Conservation (phyloP, 1,140 invertebrate genomes). For the Triops longicaudatus region DNA sequence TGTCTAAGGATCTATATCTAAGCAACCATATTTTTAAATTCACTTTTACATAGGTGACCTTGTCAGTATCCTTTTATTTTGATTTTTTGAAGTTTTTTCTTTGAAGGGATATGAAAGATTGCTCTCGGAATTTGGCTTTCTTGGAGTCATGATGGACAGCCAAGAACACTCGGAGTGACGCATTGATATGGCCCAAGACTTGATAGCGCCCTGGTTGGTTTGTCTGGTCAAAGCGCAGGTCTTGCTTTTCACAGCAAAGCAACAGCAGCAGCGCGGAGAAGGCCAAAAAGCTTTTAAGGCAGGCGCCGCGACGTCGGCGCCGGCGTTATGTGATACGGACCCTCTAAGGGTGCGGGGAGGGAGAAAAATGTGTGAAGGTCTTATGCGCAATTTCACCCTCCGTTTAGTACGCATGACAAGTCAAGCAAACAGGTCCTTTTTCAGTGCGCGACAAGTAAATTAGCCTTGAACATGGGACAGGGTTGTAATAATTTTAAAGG, state of each 20-base stretch:
- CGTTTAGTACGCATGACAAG: not conserved
- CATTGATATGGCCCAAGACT: not conserved
- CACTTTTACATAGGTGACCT: too few relatives aligned
- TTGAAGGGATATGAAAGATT: too few relatives aligned
- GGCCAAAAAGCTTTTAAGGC: not conserved
- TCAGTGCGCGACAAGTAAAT: not conserved
- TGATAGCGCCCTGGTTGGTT: not conserved
- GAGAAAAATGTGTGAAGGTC: not conserved
- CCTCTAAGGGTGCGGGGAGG: not conserved
- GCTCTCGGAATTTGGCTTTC: not conserved
- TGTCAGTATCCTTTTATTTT: too few relatives aligned
- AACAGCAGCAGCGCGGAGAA: not conserved
- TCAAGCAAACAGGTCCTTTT: not conserved
- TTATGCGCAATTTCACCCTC: not conserved
- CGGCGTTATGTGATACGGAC: not conserved
- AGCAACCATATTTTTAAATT: too few relatives aligned
- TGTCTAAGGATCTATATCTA: too few relatives aligned
- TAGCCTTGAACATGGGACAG: not conserved
- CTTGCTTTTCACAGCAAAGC: not conserved
- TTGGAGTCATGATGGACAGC: not conserved
- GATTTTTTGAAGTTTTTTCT: too few relatives aligned
- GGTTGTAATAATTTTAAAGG: not conserved
- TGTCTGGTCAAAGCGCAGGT: slow-evolving; percentile 14
- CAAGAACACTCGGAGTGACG: not conserved
- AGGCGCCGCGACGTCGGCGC: slow-evolving; percentile 7